These are phyloP conservation scores for Drosophila phalerata DNA, from an alignment of 2,888 invertebrate species.

Conservation along the genomic window DNA sequence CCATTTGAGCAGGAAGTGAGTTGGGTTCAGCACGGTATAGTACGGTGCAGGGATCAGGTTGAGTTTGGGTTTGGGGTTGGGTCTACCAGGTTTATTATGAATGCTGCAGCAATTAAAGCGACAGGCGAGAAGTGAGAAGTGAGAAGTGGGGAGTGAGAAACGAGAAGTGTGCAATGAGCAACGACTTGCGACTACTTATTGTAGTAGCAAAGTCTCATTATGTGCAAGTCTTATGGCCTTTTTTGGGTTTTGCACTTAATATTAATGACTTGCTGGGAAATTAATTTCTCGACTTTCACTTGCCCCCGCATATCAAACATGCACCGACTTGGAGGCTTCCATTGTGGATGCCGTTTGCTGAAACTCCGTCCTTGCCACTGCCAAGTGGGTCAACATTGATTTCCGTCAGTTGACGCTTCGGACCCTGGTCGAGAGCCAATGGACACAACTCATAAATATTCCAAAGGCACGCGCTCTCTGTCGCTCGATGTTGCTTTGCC, in stretches of 20 bases:
- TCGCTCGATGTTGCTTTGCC: slow-evolving; percentile 16
- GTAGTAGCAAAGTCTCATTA: slow-evolving; percentile 55
- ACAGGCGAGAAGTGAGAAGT: not conserved
- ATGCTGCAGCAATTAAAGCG: slow-evolving; percentile 64
- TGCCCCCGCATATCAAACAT: slow-evolving; percentile 31
- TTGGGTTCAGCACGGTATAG: slow-evolving; percentile 4
- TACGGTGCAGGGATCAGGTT: not conserved
- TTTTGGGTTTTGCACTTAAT: slow-evolving; percentile 74
- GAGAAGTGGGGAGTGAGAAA: not conserved
- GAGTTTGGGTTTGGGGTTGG: not conserved
- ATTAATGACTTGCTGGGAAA: slow-evolving; percentile 77
- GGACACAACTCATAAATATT: slow-evolving; percentile 74
- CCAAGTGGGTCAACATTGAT: slow-evolving; percentile 79
- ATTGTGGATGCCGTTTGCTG: slow-evolving; percentile 15
- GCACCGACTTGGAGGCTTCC: slow-evolving; percentile 24
- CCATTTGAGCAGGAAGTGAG: slow-evolving; percentile 60
- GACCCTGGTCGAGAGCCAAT: slow-evolving; percentile 25
- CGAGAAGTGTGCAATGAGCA: not conserved
- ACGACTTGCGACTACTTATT: slow-evolving; percentile 21
- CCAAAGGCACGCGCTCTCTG: slow-evolving; percentile 71
- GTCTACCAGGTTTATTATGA: slow-evolving; percentile 22
- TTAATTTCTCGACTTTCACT: slow-evolving; percentile 78
- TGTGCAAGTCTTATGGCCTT: slow-evolving; percentile 67
- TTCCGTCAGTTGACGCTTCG: slow-evolving; percentile 59
- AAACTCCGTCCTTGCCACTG: slow-evolving; percentile 49